Evolutionary conservation across 2,113 vertebrate species (phyloP).

Genomic region (Triplophysa dalaica): DNA sequence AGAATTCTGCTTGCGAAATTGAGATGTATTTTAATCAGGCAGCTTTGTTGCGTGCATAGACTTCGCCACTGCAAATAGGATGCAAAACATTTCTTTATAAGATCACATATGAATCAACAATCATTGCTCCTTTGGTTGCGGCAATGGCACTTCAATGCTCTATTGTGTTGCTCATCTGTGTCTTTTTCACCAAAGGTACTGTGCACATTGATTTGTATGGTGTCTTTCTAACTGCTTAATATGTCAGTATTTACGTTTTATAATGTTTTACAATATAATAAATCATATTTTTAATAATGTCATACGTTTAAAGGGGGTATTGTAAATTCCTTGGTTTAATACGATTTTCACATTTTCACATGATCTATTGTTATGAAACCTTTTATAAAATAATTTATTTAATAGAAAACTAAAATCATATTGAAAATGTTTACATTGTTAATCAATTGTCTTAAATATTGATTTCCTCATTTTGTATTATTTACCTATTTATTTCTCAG

Average conservation of each 20-base stretch:
- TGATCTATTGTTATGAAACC: no score
- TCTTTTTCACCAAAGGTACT: slow-evolving; percentile 16
- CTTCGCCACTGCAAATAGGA: neutral
- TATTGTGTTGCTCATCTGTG: neutral
- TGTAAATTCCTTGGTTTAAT: no score
- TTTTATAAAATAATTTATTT: no score
- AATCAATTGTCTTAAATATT: neutral
- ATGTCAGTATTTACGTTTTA: no score
- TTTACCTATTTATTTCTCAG: neutral
- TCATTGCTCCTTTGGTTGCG: neutral
- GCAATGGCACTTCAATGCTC: neutral
- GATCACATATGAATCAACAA: neutral
- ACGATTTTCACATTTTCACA: no score
- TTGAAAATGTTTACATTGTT: no score
- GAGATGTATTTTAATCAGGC: no score
- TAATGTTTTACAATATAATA: no score
- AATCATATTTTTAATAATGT: no score
- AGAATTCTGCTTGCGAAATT: neutral
- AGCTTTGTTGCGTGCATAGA: neutral
- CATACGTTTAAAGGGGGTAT: no score
- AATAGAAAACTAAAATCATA: no score
- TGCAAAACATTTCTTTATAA: slow-evolving; percentile 8
- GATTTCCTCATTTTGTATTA: neutral
- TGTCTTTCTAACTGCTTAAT: no score
- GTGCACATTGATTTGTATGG: neutral